A percentile compares a stretch with the other conserved stretches of the same genome.
Conservation (phyloP, 2,113 vertebrate species). For the Ranitomeya variabilis region DNA sequence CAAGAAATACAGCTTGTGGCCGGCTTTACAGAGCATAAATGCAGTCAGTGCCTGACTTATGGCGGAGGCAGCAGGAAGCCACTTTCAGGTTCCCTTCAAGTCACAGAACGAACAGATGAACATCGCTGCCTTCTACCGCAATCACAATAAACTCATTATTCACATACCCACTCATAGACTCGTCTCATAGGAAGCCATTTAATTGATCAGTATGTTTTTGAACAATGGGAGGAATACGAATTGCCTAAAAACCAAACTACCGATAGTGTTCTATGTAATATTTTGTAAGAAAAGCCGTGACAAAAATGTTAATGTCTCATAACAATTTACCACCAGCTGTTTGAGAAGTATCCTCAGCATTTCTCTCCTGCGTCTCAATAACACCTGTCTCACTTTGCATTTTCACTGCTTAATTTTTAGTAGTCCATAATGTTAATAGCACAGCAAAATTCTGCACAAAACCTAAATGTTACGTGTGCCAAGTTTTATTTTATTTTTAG, state of each 20-base stretch:
- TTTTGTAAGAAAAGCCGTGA: neutral
- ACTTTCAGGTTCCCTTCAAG: no score
- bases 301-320: neutral
- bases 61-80: no score
- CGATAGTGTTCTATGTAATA: neutral
- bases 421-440: conserved; percentile 15
- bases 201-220: neutral
- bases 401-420: neutral
- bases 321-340: conserved; percentile 5
- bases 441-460: neutral
- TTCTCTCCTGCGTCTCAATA: neutral
- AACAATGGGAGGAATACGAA: neutral
- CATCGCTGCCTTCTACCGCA: no score
- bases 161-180: neutral
- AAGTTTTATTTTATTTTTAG: neutral
- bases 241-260: neutral
- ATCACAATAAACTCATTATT: neutral
- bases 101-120: no score
- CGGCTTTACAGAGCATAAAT: no score
- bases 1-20: no score
- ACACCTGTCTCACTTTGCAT: neutral
- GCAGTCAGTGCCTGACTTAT: no score
- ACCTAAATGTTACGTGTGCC: neutral
- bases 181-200: neutral
- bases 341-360: neutral